These are phyloP conservation scores for Eolophus roseicapilla DNA, from an alignment of 2,113 vertebrate genomes.

Conservation along the genomic window DNA sequence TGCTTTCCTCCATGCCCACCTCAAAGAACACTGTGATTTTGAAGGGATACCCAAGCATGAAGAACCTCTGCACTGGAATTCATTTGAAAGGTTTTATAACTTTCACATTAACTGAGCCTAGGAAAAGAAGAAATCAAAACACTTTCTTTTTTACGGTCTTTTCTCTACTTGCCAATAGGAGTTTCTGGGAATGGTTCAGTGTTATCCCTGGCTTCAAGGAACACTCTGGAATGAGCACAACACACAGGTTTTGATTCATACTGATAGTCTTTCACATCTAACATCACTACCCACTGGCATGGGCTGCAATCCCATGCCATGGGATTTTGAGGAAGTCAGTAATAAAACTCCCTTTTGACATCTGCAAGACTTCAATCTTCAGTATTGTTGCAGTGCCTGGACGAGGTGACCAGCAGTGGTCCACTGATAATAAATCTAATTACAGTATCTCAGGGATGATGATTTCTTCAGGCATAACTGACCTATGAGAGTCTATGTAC, in stretches of 20 bases:
- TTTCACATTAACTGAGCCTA: background rate
- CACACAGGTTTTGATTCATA: background rate
- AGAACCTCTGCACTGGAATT: background rate
- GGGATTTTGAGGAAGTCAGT: background rate
- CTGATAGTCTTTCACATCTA: background rate
- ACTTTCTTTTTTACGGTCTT: background rate
- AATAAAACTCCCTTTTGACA: background rate
- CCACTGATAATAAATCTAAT: slow-evolving; percentile 14
- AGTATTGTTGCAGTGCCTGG: background rate
- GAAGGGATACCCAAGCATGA: background rate
- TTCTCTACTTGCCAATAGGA: background rate
- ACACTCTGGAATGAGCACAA: background rate
- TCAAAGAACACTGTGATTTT: background rate
- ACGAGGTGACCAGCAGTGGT: background rate
- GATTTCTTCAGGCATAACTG: slow-evolving; percentile 30
- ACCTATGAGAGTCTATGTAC: background rate
- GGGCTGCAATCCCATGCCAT: background rate
- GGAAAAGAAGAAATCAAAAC: background rate
- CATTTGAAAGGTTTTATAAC: background rate
- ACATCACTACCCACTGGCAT: background rate
- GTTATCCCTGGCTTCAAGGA: background rate
- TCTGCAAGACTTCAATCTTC: background rate
- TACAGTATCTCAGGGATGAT: slow-evolving; percentile 4
- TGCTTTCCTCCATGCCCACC: background rate
- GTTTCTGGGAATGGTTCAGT: background rate